Evolutionary conservation across 2,888 invertebrate genomes (phyloP), one percentile per base, ranked within the genome.

Genomic region (Selenia dentaria): DNA sequence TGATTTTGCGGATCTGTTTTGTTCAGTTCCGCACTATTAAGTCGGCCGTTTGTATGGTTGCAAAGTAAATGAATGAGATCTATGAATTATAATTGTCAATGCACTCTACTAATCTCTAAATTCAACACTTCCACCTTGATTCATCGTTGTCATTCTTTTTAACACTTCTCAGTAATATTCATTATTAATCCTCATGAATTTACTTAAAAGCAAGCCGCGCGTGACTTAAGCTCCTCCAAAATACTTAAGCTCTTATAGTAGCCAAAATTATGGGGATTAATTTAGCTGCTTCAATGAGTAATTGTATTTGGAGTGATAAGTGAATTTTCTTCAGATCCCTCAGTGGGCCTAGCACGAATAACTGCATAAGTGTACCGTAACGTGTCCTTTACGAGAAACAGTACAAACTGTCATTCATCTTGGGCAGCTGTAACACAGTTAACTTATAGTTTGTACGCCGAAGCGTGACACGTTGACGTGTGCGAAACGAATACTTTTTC

Each of bases 1-100:
- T 46, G 38, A 44, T 38, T 41, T 40, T 38, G 40, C 27, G 29
- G 8, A 32, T 37, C 29, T 29, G 36, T 31, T 40, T 50, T 28
- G 41, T 40, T 47, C 24, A 24, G 41, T 42, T 16, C 28, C 13
- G 16, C 37, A 44, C 45, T 46, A 12, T 28, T 10, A 24, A 25
- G 32, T 6, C 25, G 3, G 24, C 9, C 16, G 16, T n/a, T 54
- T 59, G 69, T 65, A 67, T 63, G n/a, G n/a, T 64, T 57, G 54
- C 57, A 54, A 67, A 62, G 62, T 58, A 62, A 65, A 59, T 37
- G 49, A 51, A 66, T 51, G 54, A 59, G 56, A 58, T 63, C 64
- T 73, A 67, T 67, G 58, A 73, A 70, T 75, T 67, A 70, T 68
- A 73, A 70, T 75, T 67, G 69, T 68, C 64, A 60, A 61, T 54